Percentiles rank a stretch among this genome's conserved stretches.
Evolutionary conservation across 1,140 invertebrate species (phyloP).

Genomic region (Aphelinus certus): DNA sequence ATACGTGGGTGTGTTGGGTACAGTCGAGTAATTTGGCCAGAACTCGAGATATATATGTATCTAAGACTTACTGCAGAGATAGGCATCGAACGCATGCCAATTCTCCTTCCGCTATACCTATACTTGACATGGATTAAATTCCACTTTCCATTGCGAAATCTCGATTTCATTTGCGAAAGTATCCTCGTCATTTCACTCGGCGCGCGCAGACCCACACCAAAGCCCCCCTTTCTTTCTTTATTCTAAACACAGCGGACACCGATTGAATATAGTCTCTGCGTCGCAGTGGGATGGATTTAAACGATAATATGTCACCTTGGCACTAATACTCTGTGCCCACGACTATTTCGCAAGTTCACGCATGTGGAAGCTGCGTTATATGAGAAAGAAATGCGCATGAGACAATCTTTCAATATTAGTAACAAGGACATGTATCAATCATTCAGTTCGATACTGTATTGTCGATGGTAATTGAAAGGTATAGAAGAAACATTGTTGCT

Average conservation of each 20-base stretch:
- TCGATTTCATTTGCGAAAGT: slow-evolving; percentile 14
- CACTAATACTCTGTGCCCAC: slow-evolving; percentile 28
- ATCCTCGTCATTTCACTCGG: not conserved
- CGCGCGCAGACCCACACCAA: not conserved
- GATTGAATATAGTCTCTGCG: not conserved
- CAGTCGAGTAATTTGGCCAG: too few species aligned
- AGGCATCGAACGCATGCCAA: too few species aligned
- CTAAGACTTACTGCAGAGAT: too few species aligned
- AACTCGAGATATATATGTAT: not conserved
- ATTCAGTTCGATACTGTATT: not conserved
- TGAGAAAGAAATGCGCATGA: not conserved
- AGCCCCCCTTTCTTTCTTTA: not conserved
- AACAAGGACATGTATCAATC: slow-evolving; percentile 8
- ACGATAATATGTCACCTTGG: slow-evolving; percentile 18
- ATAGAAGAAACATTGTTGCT: too few species aligned
- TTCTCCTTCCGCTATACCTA: too few species aligned
- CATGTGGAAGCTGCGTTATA: slow-evolving; percentile 3
- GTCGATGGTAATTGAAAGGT: too few species aligned
- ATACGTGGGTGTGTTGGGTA: too few species aligned
- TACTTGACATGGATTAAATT: too few species aligned
- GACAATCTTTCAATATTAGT: slow-evolving; percentile 9
- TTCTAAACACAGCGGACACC: not conserved
- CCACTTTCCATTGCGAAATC: not conserved
- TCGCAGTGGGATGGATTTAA: not conserved
- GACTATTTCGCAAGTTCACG: slow-evolving; percentile 18